Conservation (phyloP, 2,888 invertebrate species). For the Siphlonurus alternatus region DNA sequence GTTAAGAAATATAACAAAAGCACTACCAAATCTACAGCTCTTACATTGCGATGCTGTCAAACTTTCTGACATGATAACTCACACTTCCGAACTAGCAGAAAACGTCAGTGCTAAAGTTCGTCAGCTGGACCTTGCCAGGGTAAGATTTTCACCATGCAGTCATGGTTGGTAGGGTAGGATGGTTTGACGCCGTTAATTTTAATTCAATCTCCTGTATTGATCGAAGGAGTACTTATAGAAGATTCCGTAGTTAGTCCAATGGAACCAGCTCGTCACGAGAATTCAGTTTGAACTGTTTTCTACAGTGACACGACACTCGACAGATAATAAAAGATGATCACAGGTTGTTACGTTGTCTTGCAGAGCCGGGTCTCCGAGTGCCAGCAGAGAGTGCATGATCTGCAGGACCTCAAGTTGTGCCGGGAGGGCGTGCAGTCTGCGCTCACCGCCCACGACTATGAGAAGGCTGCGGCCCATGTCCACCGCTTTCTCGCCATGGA, state of each 20-base stretch:
- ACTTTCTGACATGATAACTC: slow-evolving; percentile 67
- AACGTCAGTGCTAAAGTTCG: slow-evolving; percentile 93
- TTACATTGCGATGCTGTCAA: slow-evolving; percentile 63
- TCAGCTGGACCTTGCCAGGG: slow-evolving; percentile 80
- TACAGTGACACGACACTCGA: too few species aligned
- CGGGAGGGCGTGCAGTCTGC: slow-evolving; percentile 95
- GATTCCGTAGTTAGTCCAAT: too few species aligned
- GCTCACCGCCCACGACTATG: slow-evolving; percentile 87
- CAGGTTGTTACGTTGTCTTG: too few species aligned
- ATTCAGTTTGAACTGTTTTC: too few species aligned
- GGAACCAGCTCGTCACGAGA: too few species aligned
- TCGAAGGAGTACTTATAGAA: too few species aligned
- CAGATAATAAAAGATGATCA: too few species aligned
- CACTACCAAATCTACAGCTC: slow-evolving; percentile 59
- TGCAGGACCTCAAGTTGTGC: slow-evolving; percentile 86
- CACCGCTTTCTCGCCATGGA: slow-evolving; percentile 89
- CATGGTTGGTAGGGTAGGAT: not conserved
- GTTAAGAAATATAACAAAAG: slow-evolving; percentile 60
- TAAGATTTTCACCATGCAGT: too few species aligned
- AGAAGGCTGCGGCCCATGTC: slow-evolving; percentile 90
- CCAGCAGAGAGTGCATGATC: slow-evolving; percentile 83
- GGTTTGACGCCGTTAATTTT: not conserved
- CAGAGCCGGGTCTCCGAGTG: slow-evolving; percentile 85
- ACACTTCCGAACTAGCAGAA: slow-evolving; percentile 75
- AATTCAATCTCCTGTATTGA: too few species aligned